phyloP scores from a whole-genome alignment of 2,797 vertebrate genomes.

The Galago senegalensis region DNA sequence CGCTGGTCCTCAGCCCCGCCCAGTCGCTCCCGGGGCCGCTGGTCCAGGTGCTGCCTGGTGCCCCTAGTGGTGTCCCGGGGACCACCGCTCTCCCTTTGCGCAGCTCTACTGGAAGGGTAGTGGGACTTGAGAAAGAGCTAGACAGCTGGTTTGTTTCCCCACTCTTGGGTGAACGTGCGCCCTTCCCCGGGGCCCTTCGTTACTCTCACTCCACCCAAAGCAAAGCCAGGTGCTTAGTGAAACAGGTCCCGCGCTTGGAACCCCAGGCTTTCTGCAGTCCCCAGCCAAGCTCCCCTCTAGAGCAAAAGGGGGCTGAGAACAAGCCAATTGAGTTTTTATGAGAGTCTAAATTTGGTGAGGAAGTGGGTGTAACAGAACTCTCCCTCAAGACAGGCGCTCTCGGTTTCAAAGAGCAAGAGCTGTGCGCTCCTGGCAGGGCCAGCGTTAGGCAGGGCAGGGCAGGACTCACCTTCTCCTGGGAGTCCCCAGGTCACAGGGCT shows the following conservation, averaged over 20 bases:
- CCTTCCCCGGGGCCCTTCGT: background rate
- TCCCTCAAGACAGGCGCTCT: background rate
- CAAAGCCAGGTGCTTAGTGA: constrained; percentile 71
- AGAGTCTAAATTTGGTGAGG: background rate
- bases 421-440: too few relatives aligned
- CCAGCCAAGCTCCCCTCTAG: background rate
- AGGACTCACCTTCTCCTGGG: background rate
- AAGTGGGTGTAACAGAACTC: background rate
- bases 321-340: background rate
- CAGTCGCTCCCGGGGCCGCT: background rate
- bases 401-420: background rate
- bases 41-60: background rate
- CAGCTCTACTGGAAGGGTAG: background rate
- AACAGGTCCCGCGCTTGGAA: constrained; percentile 23
- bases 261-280: background rate
- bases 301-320: constrained; percentile 39
- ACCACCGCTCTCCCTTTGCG: background rate
- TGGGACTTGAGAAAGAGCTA: background rate
- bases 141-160: background rate
- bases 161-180: background rate
- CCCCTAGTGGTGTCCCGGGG: background rate
- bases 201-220: background rate
- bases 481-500: background rate
- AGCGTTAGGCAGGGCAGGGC: rapidly evolving
- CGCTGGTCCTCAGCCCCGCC: background rate